Percentiles rank a stretch among this genome's conserved stretches.
Conservation (phyloP, 1,140 invertebrate species). For the Pogonomyrmex barbatus region DNA sequence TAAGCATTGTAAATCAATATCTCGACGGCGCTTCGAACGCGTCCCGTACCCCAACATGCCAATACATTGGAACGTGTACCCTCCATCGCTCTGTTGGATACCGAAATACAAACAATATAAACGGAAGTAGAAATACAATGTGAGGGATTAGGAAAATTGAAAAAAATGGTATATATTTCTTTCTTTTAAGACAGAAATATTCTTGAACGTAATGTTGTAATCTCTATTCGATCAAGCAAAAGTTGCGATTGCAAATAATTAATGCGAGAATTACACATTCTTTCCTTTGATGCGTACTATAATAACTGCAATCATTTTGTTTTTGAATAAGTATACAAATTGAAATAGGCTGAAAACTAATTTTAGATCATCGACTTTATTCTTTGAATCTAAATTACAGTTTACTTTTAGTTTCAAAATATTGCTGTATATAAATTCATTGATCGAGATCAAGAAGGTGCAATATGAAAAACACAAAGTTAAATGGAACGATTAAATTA, state of each 20-base stretch:
- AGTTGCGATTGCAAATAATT: neutral
- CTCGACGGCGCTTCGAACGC: constrained; percentile 78
- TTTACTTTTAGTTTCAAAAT: neutral
- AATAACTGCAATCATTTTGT: neutral
- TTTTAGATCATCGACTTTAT: neutral
- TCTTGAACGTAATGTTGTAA: neutral
- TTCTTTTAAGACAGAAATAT: neutral
- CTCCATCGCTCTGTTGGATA: constrained; percentile 72
- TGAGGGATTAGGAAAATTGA: constrained; percentile 6
- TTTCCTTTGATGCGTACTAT: neutral
- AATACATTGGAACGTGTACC: constrained; percentile 76
- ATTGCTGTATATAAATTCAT: constrained; percentile 5
- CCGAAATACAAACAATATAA: constrained; percentile 68
- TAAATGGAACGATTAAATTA: constrained; percentile 20
- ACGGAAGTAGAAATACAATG: constrained; percentile 46
- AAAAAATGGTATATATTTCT: constrained; percentile 7
- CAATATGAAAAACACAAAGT: neutral
- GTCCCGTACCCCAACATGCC: constrained; percentile 79
- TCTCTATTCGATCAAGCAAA: neutral
- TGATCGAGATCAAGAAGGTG: neutral
- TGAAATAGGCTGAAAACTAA: neutral
- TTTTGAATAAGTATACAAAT: neutral
- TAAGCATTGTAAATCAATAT: constrained; percentile 85
- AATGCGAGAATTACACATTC: neutral
- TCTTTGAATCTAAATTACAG: neutral